Evolutionary conservation across 2,113 vertebrate genomes (phyloP), one percentile per base, ranked within the genome.

Genomic region (Pelodiscus sinensis): DNA sequence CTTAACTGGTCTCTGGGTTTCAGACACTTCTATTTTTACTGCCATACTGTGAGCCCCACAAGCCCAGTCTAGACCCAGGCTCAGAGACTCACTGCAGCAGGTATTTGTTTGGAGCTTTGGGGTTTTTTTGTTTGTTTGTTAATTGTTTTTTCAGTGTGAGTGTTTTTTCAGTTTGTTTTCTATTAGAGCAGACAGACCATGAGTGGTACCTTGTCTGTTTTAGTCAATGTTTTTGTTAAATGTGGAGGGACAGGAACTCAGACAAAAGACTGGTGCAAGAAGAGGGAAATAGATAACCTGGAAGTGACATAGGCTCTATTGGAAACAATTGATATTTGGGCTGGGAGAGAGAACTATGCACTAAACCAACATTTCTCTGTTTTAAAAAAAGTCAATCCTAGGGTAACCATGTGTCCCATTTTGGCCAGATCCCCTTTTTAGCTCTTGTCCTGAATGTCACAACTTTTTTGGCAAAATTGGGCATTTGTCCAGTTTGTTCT

Each of bases 211-310:
- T 86, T 84, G 90, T 88, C 78, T 82, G 81, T 80, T 91, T 50
- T 77, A 56, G 58, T 31, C 68, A 91, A 58, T 55, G 87, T 51
- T 58, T 68, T 51, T 0, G 0, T 83, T 58, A 87, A 31, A 3
- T 75, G 54, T 80, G 35, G 58, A 90, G 79, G 73, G 21, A 86
- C 52, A 91, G 44, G 81, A 94, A 90, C 86, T 73, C 50, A 92
- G 78, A 82, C 56, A 7, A 51, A 4, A 19, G 9, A 7, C 87
- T 92, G 80, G 27, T 50, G 3, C 71, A 55, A 88, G 38, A 86
- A 80, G 86, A 91, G 31, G 2, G 44, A 5, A 9, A 85, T 82
- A 85, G 84, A 82, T 16, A n/a, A 25, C 79, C 58, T 89, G 73
- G 79, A 91, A 87, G 27, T 13, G n/a, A 5, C 50, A 73, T 44